These are phyloP conservation scores for Microcaecilia unicolor DNA, from an alignment of 2,797 vertebrate species.

Conservation along the genomic window DNA sequence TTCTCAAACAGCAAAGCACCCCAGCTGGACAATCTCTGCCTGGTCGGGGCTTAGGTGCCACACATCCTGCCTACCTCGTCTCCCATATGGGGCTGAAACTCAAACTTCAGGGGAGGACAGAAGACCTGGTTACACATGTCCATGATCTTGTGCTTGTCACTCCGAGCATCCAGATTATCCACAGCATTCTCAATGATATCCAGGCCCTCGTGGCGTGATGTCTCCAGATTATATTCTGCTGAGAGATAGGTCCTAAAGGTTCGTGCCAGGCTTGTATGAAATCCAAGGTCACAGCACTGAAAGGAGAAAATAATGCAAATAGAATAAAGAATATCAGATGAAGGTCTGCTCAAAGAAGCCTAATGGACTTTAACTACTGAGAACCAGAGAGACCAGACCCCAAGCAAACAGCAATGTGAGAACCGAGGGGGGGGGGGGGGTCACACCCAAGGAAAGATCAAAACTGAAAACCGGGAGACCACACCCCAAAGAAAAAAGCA, in stretches of 20 bases:
- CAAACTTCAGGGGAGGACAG: slow-evolving; percentile 90
- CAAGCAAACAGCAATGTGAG: too few species aligned
- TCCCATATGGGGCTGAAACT: slow-evolving; percentile 96
- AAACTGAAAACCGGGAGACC: too few species aligned
- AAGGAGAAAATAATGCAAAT: not conserved
- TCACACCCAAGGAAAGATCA: too few species aligned
- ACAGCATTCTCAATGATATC: slow-evolving; percentile 87
- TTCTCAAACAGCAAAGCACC: too few species aligned
- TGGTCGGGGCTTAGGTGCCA: fast-evolving
- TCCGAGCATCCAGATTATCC: slow-evolving; percentile 84
- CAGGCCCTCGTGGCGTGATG: slow-evolving; percentile 89
- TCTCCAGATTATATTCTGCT: slow-evolving; percentile 94
- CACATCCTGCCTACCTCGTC: slow-evolving; percentile 68
- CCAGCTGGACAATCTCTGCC: too few species aligned
- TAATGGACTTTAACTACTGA: too few species aligned
- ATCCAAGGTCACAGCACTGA: slow-evolving; percentile 92
- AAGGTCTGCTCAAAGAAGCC: too few species aligned
- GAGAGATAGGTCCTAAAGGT: slow-evolving; percentile 93
- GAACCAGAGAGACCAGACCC: too few species aligned
- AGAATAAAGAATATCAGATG: too few species aligned
- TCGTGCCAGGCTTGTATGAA: slow-evolving; percentile 86
- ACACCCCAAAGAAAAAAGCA: too few species aligned
- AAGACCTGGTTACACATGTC: slow-evolving; percentile 92
- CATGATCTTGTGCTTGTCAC: slow-evolving; percentile 94
- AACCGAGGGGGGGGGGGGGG: too few species aligned